Evolutionary conservation across 2,113 vertebrate genomes (phyloP).

Genomic region (Boulengeromyrus knoepffleri): DNA sequence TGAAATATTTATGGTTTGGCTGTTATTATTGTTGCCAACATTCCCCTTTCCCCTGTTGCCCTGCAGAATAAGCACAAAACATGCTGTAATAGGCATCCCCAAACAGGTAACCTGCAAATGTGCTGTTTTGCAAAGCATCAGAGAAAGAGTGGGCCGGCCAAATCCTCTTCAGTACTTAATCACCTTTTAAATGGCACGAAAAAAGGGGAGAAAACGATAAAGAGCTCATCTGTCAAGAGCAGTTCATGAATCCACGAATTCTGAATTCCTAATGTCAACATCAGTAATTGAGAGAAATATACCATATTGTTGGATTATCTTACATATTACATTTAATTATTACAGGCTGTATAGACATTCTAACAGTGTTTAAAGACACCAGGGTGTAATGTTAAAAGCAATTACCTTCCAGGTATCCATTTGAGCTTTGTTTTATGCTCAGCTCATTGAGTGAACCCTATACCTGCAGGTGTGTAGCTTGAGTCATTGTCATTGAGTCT

Average conservation of each 20-base stretch:
- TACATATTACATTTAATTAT: slow-evolving; percentile 5
- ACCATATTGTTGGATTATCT: not conserved
- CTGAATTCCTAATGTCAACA: not conserved
- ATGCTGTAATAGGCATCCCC: not conserved
- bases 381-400: not conserved
- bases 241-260: not conserved
- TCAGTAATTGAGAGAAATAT: slow-evolving; percentile 1
- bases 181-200: not conserved
- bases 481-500: not conserved
- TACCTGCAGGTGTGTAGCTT: not conserved
- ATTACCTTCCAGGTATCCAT: not conserved
- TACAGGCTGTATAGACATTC: not conserved
- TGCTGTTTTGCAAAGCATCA: not conserved
- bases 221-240: not conserved
- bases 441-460: not conserved
- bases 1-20: not conserved
- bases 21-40: not conserved
- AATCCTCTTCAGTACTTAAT: not conserved
- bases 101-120: not conserved
- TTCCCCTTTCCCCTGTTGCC: not conserved
- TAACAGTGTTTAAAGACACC: slow-evolving; percentile 2
- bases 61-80: not conserved
- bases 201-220: not conserved
- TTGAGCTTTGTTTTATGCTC: not conserved
- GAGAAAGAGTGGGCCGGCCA: not conserved